Percentiles rank a stretch among this genome's conserved stretches.
These are phyloP conservation scores for Heterohyrax brucei DNA, from an alignment of 2,797 vertebrate species.

Conservation along the genomic window DNA sequence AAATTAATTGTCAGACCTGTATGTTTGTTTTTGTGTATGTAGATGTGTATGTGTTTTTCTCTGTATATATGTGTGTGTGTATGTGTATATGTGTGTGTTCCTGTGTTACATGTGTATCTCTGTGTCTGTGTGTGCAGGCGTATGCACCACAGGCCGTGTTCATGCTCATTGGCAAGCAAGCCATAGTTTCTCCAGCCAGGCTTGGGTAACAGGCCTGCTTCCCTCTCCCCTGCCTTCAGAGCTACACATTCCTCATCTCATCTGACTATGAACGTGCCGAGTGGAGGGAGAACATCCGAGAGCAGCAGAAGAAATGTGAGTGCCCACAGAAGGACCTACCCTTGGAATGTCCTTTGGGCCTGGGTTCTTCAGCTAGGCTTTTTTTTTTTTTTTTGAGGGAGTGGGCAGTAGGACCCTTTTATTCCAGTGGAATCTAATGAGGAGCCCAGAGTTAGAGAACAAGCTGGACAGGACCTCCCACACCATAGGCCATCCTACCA, in stretches of 20 bases:
- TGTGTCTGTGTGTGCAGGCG: too few species aligned
- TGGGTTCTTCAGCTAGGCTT: neutral
- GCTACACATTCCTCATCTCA: conserved; percentile 96
- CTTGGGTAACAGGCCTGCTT: neutral
- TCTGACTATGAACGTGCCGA: conserved; percentile 97
- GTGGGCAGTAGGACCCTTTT: neutral
- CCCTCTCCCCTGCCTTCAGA: conserved; percentile 87
- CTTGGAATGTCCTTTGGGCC: rapidly evolving
- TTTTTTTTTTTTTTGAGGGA: neutral
- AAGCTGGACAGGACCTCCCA: neutral
- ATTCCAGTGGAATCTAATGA: neutral
- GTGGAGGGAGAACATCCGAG: conserved; percentile 96
- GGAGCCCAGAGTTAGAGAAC: neutral
- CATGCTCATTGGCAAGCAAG: too few species aligned
- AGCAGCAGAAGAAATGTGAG: conserved; percentile 98
- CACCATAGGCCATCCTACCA: neutral
- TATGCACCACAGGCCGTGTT: too few species aligned
- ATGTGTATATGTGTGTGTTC: too few species aligned
- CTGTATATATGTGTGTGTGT: too few species aligned
- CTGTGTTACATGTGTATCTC: too few species aligned
- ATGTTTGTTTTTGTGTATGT: too few species aligned
- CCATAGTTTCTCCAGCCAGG: too few species aligned
- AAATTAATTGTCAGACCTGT: too few species aligned
- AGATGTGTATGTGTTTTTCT: too few species aligned
- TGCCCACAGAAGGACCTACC: neutral